Percentiles rank a stretch among this genome's conserved stretches.
Conservation (phyloP, 2,888 invertebrate genomes). For the Eupithecia dodoneata region DNA sequence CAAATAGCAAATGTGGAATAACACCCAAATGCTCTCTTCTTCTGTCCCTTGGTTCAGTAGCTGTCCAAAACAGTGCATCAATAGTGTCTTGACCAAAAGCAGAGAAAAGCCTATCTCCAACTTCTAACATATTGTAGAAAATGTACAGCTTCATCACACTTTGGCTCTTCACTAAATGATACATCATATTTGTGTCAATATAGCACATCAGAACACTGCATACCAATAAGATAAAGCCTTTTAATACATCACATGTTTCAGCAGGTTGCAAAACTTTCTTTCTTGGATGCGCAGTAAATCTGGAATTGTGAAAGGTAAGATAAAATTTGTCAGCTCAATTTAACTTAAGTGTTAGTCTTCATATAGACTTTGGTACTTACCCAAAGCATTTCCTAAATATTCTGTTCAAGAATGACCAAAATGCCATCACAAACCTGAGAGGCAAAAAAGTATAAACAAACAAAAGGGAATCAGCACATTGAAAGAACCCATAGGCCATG, state of each 20-base stretch:
- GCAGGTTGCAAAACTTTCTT: conserved; percentile 90
- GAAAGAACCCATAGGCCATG: conserved; percentile 96
- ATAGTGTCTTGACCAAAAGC: conserved; percentile 99
- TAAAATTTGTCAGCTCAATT: background rate
- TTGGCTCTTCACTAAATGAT: conserved; percentile 98
- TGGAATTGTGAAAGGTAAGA: conserved; percentile 50
- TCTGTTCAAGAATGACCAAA: conserved; percentile 91
- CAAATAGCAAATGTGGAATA: conserved; percentile 95
- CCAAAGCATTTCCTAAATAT: conserved; percentile 90
- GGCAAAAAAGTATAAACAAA: conserved; percentile 99
- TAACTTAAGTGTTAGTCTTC: background rate
- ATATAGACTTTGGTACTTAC: conserved; percentile 63
- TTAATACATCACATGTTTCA: conserved; percentile 97
- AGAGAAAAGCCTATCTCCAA: conserved; percentile 97
- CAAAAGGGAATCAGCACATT: conserved; percentile 98
- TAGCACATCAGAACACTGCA: conserved; percentile 94
- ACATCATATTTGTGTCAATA: conserved; percentile 98
- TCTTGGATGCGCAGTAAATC: conserved; percentile 64
- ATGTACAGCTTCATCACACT: conserved; percentile 99
- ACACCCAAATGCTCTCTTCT: conserved; percentile 93
- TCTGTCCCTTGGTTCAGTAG: conserved; percentile 95
- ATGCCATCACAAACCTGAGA: conserved; percentile 93
- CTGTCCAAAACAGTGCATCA: conserved; percentile 99
- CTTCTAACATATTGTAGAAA: conserved; percentile 99
- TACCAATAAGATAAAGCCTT: conserved; percentile 93